Evolutionary conservation across 2,888 invertebrate genomes (phyloP).

Genomic region (Chrysodeixis includens): DNA sequence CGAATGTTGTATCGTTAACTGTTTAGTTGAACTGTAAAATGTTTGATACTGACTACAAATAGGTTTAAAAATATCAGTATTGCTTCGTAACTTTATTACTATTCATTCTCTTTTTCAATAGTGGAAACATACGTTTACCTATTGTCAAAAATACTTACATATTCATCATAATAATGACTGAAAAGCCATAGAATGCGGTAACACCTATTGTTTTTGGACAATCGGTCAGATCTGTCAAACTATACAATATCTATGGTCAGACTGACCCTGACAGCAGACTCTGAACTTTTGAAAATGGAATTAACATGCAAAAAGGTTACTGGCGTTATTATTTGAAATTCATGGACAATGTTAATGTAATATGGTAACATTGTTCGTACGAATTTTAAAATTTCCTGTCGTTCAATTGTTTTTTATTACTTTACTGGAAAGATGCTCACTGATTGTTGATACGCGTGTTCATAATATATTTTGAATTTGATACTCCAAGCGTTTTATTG

Average conservation of each 20-base stretch:
- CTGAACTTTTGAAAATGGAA: conserved; percentile 28
- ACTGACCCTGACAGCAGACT: conserved; percentile 35
- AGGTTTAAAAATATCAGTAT: background rate
- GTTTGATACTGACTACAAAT: background rate
- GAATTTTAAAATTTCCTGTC: conserved; percentile 9
- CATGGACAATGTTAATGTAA: conserved; percentile 10
- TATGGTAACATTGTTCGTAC: background rate
- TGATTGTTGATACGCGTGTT: background rate
- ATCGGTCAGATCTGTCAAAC: conserved; percentile 63
- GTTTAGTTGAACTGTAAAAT: background rate
- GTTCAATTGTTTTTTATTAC: background rate
- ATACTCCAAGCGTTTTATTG: too few species aligned
- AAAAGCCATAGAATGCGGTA: conserved; percentile 30
- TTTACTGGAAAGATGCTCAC: background rate
- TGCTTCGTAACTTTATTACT: background rate
- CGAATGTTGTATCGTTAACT: background rate
- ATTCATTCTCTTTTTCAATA: background rate
- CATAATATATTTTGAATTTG: too few species aligned
- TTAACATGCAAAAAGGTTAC: conserved; percentile 32
- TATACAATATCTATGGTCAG: conserved; percentile 24
- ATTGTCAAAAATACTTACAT: conserved; percentile 6
- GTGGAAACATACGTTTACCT: background rate
- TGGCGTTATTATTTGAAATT: conserved; percentile 30
- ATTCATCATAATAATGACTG: conserved; percentile 9
- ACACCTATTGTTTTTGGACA: conserved; percentile 43